A percentile compares a stretch with the other conserved stretches of the same genome.
These are phyloP conservation scores for Phylloscopus trochiloides DNA, from an alignment of 2,113 vertebrate genomes.

Conservation along the genomic window DNA sequence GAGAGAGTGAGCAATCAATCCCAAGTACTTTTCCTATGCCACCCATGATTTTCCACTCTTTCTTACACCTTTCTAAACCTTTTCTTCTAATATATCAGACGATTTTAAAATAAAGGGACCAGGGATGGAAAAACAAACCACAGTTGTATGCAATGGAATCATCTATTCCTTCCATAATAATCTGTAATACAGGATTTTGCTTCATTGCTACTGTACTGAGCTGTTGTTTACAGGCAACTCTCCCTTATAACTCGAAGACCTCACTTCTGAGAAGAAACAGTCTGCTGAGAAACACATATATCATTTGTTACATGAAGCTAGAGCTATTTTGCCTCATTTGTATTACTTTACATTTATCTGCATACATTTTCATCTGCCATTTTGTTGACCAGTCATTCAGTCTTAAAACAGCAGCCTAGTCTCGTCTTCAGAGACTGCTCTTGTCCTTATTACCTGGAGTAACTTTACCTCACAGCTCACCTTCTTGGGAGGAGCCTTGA, in stretches of 20 bases:
- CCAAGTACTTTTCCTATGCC: background rate
- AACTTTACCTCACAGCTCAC: background rate
- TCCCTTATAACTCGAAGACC: background rate
- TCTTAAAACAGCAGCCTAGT: background rate
- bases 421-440: background rate
- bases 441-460: background rate
- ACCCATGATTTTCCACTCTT: background rate
- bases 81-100: background rate
- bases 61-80: background rate
- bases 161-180: background rate
- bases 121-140: background rate
- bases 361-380: slow-evolving; percentile 17
- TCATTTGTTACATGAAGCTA: background rate
- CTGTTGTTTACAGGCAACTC: background rate
- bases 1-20: background rate
- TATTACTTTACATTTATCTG: slow-evolving; percentile 34
- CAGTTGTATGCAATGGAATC: background rate
- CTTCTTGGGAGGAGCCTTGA: background rate
- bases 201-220: background rate
- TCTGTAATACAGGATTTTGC: background rate
- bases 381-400: background rate
- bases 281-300: background rate
- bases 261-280: background rate
- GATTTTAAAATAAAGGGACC: background rate
- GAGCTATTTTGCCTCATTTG: slow-evolving; percentile 10